These are phyloP conservation scores for Cylas formicarius DNA, from an alignment of 1,140 invertebrate species.

Conservation along the genomic window DNA sequence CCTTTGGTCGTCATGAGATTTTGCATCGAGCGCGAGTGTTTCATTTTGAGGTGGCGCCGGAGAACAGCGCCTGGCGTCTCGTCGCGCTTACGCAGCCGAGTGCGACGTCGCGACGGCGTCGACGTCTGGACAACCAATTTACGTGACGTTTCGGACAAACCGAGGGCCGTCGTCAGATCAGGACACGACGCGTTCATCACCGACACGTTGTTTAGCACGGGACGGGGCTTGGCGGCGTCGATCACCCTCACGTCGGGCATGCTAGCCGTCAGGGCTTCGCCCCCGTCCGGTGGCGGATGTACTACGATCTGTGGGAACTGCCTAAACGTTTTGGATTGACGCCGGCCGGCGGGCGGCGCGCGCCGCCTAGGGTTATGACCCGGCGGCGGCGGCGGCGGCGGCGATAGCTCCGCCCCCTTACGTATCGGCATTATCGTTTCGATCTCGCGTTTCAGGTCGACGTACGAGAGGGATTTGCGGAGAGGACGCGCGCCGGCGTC, in stretches of 20 bases:
- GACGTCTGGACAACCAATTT: background rate
- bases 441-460: slow-evolving; percentile 36
- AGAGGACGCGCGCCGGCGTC: slow-evolving; percentile 9
- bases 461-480: slow-evolving; percentile 35
- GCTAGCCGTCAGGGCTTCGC: slow-evolving; percentile 26
- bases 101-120: slow-evolving; percentile 5
- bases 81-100: slow-evolving; percentile 8
- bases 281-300: slow-evolving; percentile 29
- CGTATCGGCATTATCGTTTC: slow-evolving; percentile 33
- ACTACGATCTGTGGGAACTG: slow-evolving; percentile 35
- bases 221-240: slow-evolving; percentile 1
- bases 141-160: background rate
- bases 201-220: slow-evolving; percentile 24
- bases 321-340: slow-evolving; percentile 27
- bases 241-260: slow-evolving; percentile 22
- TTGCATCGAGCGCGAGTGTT: slow-evolving; percentile 34
- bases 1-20: slow-evolving; percentile 31
- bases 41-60: slow-evolving; percentile 25
- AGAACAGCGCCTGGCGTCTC: slow-evolving; percentile 26
- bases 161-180: slow-evolving; percentile 20
- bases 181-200: slow-evolving; percentile 32
- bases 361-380: slow-evolving; percentile 17
- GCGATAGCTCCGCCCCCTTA: slow-evolving; percentile 13
- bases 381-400: too few relatives aligned
- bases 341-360: slow-evolving; percentile 11